Percentiles rank a stretch among this genome's conserved stretches.
Conservation (phyloP, 2,797 vertebrate genomes). For the Chiloscyllium punctatum region DNA sequence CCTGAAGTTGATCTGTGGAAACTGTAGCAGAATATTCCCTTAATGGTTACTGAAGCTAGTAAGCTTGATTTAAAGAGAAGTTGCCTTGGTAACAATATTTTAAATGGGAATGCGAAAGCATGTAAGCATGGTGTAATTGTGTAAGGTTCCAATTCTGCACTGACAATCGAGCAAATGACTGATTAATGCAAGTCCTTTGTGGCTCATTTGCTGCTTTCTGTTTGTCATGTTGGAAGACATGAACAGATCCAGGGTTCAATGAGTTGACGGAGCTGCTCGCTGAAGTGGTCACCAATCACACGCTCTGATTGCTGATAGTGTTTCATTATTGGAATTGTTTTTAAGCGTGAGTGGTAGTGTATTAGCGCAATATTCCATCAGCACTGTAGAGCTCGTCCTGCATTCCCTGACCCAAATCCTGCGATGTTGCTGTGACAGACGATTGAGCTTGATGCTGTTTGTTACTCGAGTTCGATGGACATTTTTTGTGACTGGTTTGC, state of each 20-base stretch:
- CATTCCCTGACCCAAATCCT: background rate
- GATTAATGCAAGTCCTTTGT: background rate
- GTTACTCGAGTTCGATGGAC: background rate
- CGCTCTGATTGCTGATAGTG: background rate
- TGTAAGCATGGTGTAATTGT: background rate
- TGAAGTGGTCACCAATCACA: background rate
- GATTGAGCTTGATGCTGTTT: background rate
- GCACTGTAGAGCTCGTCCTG: background rate
- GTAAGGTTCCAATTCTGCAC: background rate
- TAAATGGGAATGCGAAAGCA: background rate
- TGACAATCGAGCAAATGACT: constrained; percentile 6
- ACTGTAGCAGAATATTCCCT: background rate
- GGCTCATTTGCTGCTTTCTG: background rate
- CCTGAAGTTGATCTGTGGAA: background rate
- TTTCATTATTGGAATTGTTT: background rate
- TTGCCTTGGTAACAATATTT: constrained; percentile 17
- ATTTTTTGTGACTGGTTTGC: background rate
- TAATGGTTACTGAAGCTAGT: background rate
- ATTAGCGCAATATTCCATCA: background rate
- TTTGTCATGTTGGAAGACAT: background rate
- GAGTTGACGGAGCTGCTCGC: background rate
- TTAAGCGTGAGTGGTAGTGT: background rate
- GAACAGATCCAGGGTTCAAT: background rate
- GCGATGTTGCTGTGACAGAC: background rate
- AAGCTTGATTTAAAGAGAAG: constrained; percentile 26